Base-by-base conservation (phyloP, 2,113 vertebrate species). In the Dromaius novaehollandiae region DNA sequence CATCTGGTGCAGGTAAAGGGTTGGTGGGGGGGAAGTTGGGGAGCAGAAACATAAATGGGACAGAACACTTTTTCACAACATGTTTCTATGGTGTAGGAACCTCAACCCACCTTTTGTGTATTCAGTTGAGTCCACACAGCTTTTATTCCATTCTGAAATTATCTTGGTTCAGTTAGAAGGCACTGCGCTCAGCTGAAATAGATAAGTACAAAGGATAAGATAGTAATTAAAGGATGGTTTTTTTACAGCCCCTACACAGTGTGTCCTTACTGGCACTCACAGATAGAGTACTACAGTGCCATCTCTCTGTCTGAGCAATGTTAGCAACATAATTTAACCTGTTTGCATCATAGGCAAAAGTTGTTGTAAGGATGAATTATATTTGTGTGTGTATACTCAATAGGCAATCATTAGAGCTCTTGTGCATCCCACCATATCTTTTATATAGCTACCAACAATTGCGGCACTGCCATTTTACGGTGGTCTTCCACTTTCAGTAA, bases 251-350 rank as follows among this genome's bases (percentile, higher is more conserved):
- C 82, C 16, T 66, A 12, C 10, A 8, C 8, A 13, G 9, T 83
- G 92, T 56, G 64, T 86, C 63, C 66, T 96, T 74, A 21, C 55
- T 11, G 30, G 60, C 76, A 78, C 24, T 55, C 48, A n/a, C 56
- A 94, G 34, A 36, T 30, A 69, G 84, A 97, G 73, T n/a, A 95
- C 86, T 79, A 8, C 22, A 95, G 92, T 92, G 84, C 86, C 89
- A 80, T 90, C 93, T 96, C 60, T 95, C 73, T 90, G 92, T 38
- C 55, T 46, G 42, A 92, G 40, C 53, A 38, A 70, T 79, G 66
- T 70, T 89, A 97, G 63, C 88, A 91, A 65, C 38, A 89, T 64
- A 51, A 30, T 81, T 93, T 89, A 87, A 93, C 88, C 80, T 73
- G 42, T 55, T 13, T 88, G 44, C 40, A 70, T 55, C 38, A 19